Percentiles rank a stretch among this genome's conserved stretches.
Conservation (phyloP, 2,797 vertebrate genomes). For the Acrossocheilus fasciatus region DNA sequence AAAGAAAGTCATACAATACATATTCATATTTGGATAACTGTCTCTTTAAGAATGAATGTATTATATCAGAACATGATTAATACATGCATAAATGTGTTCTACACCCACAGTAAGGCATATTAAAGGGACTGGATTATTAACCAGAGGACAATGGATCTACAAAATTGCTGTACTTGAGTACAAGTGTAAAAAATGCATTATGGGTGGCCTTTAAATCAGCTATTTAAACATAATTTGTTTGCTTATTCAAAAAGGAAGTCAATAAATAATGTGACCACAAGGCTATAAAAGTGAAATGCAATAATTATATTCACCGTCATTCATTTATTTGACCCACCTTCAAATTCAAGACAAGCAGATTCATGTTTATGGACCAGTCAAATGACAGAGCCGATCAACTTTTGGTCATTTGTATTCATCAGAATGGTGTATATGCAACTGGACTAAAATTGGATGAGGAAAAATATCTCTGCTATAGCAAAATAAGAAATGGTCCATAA, state of each 20-base stretch:
- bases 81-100: slow-evolving; percentile 9
- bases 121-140: slow-evolving; percentile 7
- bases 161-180: neutral
- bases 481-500: slow-evolving; percentile 67
- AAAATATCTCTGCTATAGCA: slow-evolving; percentile 68
- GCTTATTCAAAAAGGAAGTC: neutral
- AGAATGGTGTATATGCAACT: slow-evolving; percentile 10
- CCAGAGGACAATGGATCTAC: neutral
- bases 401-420: slow-evolving; percentile 31
- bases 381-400: neutral
- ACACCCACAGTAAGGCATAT: neutral
- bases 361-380: slow-evolving; percentile 10
- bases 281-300: slow-evolving; percentile 21
- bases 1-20: neutral
- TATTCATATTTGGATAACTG: neutral
- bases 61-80: slow-evolving; percentile 52
- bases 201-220: neutral
- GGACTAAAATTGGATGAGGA: slow-evolving; percentile 62
- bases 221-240: neutral
- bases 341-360: slow-evolving; percentile 22
- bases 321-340: slow-evolving; percentile 9
- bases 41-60: neutral
- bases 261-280: neutral
- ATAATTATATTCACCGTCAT: neutral
- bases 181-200: slow-evolving; percentile 1